Conservation (phyloP, 30 jellyfish, hydroid and myxozoan species). For the Sanderia malayensis region DNA sequence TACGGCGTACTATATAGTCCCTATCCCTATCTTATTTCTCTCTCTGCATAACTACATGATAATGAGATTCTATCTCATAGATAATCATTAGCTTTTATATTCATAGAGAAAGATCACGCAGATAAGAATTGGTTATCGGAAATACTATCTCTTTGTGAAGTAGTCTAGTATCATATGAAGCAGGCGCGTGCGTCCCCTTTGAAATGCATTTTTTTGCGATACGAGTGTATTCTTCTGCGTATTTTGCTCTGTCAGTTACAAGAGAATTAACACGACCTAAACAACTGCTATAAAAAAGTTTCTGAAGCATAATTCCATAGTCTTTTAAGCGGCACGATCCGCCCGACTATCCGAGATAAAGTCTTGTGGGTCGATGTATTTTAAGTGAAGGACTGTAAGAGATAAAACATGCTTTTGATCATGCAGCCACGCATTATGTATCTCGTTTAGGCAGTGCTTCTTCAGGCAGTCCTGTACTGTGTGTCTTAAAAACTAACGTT, state of each 20-base stretch:
- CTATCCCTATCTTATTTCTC: no score
- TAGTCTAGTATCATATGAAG: conserved; percentile 41
- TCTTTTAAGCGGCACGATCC: no score
- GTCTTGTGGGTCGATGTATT: no score
- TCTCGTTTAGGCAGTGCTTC: no score
- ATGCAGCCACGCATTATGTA: no score
- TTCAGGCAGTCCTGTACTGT: no score
- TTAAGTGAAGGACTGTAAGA: no score
- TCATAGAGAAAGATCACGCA: conserved; percentile 38
- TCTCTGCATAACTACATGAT: conserved; percentile 17
- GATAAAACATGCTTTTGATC: no score
- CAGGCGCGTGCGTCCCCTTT: conserved; percentile 62
- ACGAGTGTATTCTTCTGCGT: conserved; percentile 16
- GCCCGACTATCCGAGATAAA: no score
- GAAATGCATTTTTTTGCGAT: conserved; percentile 16
- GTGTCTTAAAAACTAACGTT: no score
- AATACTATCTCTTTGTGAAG: conserved; percentile 61
- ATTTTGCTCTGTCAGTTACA: conserved; percentile 23
- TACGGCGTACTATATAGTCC: conserved; percentile 42
- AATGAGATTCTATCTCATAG: conserved; percentile 30
- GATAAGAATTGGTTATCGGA: conserved; percentile 44
- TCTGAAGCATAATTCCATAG: no score
- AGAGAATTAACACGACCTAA: conserved; percentile 13
- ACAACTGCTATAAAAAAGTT: conserved; percentile 6
- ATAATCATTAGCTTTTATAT: conserved; percentile 29